Evolutionary conservation across 2,113 vertebrate species (phyloP), one percentile per base, ranked within the genome.

Genomic region (Erpornis zantholeuca): DNA sequence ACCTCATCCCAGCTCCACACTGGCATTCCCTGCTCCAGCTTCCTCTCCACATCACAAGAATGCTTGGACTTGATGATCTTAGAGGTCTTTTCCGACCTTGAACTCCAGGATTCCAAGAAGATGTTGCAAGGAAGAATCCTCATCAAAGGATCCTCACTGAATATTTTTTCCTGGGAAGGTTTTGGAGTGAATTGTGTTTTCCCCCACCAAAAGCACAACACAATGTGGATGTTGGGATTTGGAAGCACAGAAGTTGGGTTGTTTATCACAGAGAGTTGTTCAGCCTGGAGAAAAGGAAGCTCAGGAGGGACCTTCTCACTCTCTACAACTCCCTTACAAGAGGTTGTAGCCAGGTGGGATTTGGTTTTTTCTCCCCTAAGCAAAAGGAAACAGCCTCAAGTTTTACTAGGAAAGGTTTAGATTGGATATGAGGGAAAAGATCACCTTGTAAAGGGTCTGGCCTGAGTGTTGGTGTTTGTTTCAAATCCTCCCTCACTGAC

Each of bases 61-160:
- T 10, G 0, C 0, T 12, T 3, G 42, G 15, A 11, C 16, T 50
- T 5, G 0, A 3, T 27, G 13, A 25, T 11, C 33, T 66, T 1
- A 3, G 25, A 50, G 35, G 13, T 11, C 16, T 57, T 76, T 36
- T 19, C 44, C 71, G 36, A 1, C 53, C 44, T 31, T 8, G 11
- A 59, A 59, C 36, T 52, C 63, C 53, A 33, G 7, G 11, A 44
- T 60, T 68, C 15, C 10, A 11, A 17, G 40, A 31, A 44, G 63
- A 31, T 23, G 20, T 4, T 23, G 40, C 40, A 44, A 33, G 40
- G 12, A 44, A 65, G 63, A 36, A 35, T 50, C 44, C 61, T 42
- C 25, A 21, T 5, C 71, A 6, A 8, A 10, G 9, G 18, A 21
- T 36, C 33, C 14, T 36, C 1, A 4, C 7, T 3, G 44, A 15